These are phyloP conservation scores for Idaea straminata DNA, from an alignment of 2,888 invertebrate genomes.

Conservation along the genomic window DNA sequence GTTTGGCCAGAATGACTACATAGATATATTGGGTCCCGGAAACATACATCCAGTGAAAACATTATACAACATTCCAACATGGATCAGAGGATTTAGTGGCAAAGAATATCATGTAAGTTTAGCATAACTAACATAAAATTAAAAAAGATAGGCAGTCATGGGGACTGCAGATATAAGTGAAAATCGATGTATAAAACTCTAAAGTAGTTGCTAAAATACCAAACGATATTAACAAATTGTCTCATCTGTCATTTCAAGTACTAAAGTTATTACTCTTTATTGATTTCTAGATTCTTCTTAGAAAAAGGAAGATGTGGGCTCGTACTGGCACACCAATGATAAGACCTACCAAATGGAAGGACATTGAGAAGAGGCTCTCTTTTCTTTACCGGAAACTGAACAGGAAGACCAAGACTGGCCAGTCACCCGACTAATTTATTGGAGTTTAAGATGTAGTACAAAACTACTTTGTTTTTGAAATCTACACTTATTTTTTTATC, in stretches of 20 bases:
- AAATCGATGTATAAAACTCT: not conserved
- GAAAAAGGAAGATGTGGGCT: slow-evolving; percentile 85
- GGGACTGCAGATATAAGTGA: not conserved
- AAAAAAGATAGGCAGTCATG: no score
- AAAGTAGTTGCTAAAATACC: not conserved
- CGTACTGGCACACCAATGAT: slow-evolving; percentile 79
- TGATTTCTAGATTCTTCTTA: slow-evolving; percentile 61
- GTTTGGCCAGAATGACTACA: slow-evolving; percentile 98
- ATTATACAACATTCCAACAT: slow-evolving; percentile 91
- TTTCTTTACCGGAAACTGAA: slow-evolving; percentile 90
- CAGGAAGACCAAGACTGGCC: slow-evolving; percentile 87
- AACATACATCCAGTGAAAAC: slow-evolving; percentile 90
- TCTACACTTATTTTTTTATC: no score
- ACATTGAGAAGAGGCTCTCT: slow-evolving; percentile 85
- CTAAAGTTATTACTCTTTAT: not conserved
- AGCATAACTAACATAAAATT: not conserved
- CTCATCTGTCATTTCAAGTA: not conserved
- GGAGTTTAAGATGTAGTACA: no score
- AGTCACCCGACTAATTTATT: slow-evolving; percentile 50
- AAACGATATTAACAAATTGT: not conserved
- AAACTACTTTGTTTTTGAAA: no score
- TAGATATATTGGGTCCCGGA: slow-evolving; percentile 95
- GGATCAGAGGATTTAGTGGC: slow-evolving; percentile 92
- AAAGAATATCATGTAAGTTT: slow-evolving; percentile 88
- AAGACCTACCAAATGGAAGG: slow-evolving; percentile 89